Percentiles rank a stretch among this genome's conserved stretches.
Evolutionary conservation across 2,888 invertebrate genomes (phyloP).

Genomic region (Anodontia alba): DNA sequence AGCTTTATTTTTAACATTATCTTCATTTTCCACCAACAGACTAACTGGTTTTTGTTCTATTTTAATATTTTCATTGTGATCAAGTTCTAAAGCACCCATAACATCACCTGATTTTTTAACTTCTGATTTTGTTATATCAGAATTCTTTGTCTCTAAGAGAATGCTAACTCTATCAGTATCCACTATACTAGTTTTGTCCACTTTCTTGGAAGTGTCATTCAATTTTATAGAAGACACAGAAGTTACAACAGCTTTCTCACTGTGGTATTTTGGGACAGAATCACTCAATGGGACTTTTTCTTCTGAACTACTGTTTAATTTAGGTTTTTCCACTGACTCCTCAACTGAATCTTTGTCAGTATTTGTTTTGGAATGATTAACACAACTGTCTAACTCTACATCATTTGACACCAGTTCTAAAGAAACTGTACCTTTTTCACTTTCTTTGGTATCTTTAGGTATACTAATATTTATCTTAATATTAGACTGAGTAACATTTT

Average conservation of each 20-base stretch:
- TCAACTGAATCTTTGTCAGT: neutral
- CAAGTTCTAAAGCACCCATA: neutral
- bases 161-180: neutral
- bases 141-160: neutral
- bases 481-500: neutral
- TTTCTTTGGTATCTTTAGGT: neutral
- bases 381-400: neutral
- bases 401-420: neutral
- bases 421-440: neutral
- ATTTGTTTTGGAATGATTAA: too few relatives aligned
- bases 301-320: neutral
- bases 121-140: neutral
- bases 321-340: neutral
- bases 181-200: neutral
- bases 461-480: neutral
- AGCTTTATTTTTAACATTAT: neutral
- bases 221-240: neutral
- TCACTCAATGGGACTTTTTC: neutral
- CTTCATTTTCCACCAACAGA: neutral
- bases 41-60: neutral
- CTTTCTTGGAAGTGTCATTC: neutral
- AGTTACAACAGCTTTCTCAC: neutral
- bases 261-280: neutral
- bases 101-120: neutral
- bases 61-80: slow-evolving; percentile 15